Evolutionary conservation across 2,888 invertebrate species (phyloP).

Genomic region (Dromius quadrimaculatus): DNA sequence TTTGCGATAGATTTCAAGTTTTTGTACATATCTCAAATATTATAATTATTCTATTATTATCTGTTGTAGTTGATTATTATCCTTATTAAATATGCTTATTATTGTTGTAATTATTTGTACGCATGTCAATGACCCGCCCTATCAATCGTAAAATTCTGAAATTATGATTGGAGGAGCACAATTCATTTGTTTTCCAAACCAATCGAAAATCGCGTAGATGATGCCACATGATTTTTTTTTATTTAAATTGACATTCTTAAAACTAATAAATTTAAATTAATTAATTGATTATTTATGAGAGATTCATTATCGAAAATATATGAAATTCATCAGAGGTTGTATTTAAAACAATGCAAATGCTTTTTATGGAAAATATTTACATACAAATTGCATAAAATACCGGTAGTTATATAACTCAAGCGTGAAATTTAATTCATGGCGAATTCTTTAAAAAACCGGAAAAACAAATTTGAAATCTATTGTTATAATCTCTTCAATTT

Average conservation of each 20-base stretch:
- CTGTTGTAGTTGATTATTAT: constrained; percentile 26
- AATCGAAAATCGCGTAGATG: constrained; percentile 21
- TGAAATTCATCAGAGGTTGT: neutral
- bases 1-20: neutral
- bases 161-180: constrained; percentile 35
- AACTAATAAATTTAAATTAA: constrained; percentile 16
- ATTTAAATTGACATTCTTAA: constrained; percentile 27
- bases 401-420: constrained; percentile 24
- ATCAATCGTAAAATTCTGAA: constrained; percentile 12
- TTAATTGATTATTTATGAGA: constrained; percentile 32
- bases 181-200: constrained; percentile 4
- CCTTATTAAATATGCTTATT: constrained; percentile 25
- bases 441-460: constrained; percentile 34
- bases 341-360: neutral
- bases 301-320: neutral
- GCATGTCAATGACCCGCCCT: constrained; percentile 48
- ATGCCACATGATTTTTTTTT: constrained; percentile 20
- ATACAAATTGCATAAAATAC: constrained; percentile 32
- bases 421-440: constrained; percentile 29
- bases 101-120: constrained; percentile 44
- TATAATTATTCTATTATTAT: constrained; percentile 5
- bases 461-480: neutral
- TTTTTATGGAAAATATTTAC: constrained; percentile 15
- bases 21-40: constrained; percentile 16
- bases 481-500: constrained; percentile 16